Percentiles rank a stretch among this genome's conserved stretches.
phyloP scores from a whole-genome alignment of 2,888 invertebrate genomes.

The Teleogryllus oceanicus region DNA sequence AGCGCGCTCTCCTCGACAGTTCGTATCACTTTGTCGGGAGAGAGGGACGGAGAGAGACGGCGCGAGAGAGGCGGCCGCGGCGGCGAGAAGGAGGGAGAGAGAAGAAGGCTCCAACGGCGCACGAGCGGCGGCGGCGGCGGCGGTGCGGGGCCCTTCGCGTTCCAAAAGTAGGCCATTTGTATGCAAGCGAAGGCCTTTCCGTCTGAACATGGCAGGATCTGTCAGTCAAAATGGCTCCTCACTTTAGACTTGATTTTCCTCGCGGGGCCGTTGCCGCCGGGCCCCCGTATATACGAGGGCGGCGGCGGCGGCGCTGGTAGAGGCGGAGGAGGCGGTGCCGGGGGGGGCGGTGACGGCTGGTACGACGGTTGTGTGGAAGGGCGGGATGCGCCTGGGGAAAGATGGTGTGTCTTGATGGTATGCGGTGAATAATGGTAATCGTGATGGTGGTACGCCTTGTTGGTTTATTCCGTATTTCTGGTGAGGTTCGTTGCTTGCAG shows the following conservation, averaged over 20 bases:
- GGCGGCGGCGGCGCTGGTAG: neutral
- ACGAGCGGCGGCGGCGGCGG: neutral
- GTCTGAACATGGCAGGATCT: slow-evolving; percentile 51
- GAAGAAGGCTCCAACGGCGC: slow-evolving; percentile 31
- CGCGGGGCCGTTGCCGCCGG: slow-evolving; percentile 38
- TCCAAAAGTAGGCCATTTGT: slow-evolving; percentile 49
- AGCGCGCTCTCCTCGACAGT: slow-evolving; percentile 34
- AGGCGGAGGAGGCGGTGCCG: neutral
- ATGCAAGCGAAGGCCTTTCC: slow-evolving; percentile 49
- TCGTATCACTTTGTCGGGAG: slow-evolving; percentile 37
- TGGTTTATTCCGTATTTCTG: too few relatives aligned
- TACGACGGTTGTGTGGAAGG: too few relatives aligned
- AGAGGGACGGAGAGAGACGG: slow-evolving; percentile 21
- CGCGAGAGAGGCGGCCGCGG: slow-evolving; percentile 42
- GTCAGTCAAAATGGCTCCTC: slow-evolving; percentile 50
- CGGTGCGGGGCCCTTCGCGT: slow-evolving; percentile 42
- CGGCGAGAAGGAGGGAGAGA: slow-evolving; percentile 18
- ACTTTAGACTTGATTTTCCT: slow-evolving; percentile 44
- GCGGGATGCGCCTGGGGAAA: too few relatives aligned
- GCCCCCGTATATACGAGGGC: neutral
- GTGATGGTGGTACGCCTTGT: too few relatives aligned
- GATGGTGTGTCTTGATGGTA: too few relatives aligned
- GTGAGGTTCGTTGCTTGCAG: too few relatives aligned
- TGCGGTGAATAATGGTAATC: too few relatives aligned
- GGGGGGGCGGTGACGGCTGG: too few relatives aligned